Evolutionary conservation across 2,113 vertebrate species (phyloP).

Genomic region (Poeciliopsis prolifica): DNA sequence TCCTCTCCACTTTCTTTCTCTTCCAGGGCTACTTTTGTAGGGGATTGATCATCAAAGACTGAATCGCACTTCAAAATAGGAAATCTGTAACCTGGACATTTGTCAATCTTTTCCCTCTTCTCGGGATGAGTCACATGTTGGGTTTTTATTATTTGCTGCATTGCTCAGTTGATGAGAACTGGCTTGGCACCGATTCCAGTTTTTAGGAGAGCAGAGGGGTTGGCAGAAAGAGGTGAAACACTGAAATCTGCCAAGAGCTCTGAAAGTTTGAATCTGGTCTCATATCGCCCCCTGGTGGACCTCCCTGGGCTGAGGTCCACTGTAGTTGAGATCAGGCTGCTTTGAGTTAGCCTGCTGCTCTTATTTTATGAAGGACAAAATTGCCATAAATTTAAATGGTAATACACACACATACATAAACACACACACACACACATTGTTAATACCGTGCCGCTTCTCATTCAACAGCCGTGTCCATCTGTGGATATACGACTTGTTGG

Average conservation of each 20-base stretch:
- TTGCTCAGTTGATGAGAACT: conserved; percentile 43
- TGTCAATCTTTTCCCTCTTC: background rate
- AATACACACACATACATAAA: conserved; percentile 47
- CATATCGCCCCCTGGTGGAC: conserved; percentile 75
- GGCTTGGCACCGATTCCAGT: conserved; percentile 23
- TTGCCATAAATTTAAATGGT: conserved; percentile 69
- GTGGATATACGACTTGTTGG: conserved; percentile 56
- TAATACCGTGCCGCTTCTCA: conserved; percentile 65
- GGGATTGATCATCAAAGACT: background rate
- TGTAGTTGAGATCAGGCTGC: conserved; percentile 35
- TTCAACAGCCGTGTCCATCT: conserved; percentile 63
- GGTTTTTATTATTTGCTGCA: conserved; percentile 29
- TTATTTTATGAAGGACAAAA: conserved; percentile 67
- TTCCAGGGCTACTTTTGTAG: background rate
- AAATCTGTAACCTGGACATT: background rate
- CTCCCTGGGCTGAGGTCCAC: conserved; percentile 2
- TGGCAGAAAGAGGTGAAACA: background rate
- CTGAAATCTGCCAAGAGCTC: conserved; percentile 11
- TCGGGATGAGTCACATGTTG: conserved; percentile 32
- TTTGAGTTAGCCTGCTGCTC: conserved; percentile 59
- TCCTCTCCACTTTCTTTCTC: conserved; percentile 24
- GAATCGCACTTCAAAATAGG: background rate
- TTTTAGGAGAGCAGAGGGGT: conserved; percentile 4
- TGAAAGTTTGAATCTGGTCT: conserved; percentile 55
- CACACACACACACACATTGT: conserved; percentile 47